These are phyloP conservation scores for Solen grandis DNA, from an alignment of 1,140 invertebrate species.

Conservation along the genomic window DNA sequence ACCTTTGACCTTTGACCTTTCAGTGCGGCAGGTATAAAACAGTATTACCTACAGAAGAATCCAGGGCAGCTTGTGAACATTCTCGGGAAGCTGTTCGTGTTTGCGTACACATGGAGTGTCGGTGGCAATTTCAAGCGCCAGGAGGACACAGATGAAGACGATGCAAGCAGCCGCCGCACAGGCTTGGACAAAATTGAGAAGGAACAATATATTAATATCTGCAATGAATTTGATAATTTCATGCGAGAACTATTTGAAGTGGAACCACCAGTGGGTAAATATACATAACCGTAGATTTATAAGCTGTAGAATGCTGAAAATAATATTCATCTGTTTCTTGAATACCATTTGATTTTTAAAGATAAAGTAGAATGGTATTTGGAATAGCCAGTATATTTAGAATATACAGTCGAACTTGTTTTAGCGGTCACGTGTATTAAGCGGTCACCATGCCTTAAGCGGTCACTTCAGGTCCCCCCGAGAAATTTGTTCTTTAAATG, in stretches of 20 bases:
- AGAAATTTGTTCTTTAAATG: no score
- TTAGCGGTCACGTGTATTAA: no score
- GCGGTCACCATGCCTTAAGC: no score
- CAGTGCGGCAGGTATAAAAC: conserved; percentile 42
- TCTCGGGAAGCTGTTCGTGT: conserved; percentile 82
- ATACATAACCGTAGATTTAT: no score
- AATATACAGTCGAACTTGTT: no score
- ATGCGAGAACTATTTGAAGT: conserved; percentile 86
- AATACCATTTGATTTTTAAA: not conserved
- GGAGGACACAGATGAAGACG: conserved; percentile 79
- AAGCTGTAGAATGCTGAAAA: no score
- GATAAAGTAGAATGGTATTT: not conserved
- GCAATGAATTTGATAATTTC: conserved; percentile 86
- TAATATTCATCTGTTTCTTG: not conserved
- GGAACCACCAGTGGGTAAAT: conserved; percentile 81
- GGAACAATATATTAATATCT: conserved; percentile 82
- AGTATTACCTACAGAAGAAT: conserved; percentile 78
- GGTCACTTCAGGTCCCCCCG: no score
- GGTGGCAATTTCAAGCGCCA: conserved; percentile 77
- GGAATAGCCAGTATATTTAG: not conserved
- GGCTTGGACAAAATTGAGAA: conserved; percentile 74
- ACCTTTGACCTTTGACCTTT: not conserved
- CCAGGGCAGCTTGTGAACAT: conserved; percentile 81
- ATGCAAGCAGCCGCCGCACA: conserved; percentile 63
- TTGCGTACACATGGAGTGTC: conserved; percentile 79